Conservation (phyloP, 2,888 invertebrate genomes). For the Ceramica pisi region DNA sequence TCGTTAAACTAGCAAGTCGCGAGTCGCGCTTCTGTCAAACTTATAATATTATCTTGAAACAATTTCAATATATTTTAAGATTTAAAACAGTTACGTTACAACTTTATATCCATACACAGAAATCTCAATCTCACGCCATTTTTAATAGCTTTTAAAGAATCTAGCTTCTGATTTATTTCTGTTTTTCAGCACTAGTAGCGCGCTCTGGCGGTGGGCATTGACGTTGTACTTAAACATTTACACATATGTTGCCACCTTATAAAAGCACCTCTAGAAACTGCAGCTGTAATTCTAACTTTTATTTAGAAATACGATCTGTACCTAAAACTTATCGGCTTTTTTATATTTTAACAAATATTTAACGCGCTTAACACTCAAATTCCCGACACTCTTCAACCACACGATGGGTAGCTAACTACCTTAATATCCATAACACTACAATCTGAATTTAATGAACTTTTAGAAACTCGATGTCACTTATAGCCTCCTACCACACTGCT, state of each 20-base stretch:
- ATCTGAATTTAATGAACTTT: slow-evolving; percentile 42
- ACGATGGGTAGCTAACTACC: slow-evolving; percentile 26
- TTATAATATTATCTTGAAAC: slow-evolving; percentile 19
- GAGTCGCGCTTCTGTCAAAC: slow-evolving; percentile 6
- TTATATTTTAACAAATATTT: slow-evolving; percentile 15
- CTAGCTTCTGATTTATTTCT: slow-evolving; percentile 12
- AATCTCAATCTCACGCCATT: slow-evolving; percentile 35
- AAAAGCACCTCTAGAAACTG: slow-evolving; percentile 61
- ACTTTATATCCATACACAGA: slow-evolving; percentile 11
- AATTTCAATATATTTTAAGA: slow-evolving; percentile 9
- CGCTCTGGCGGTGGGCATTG: slow-evolving; percentile 47
- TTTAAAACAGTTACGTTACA: slow-evolving; percentile 29
- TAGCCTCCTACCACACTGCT: slow-evolving; percentile 44
- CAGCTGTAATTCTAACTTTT: slow-evolving; percentile 46
- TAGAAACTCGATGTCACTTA: slow-evolving; percentile 39
- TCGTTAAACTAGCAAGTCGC: slow-evolving; percentile 31
- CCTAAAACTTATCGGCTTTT: slow-evolving; percentile 15
- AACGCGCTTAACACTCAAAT: slow-evolving; percentile 16
- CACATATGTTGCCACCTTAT: slow-evolving; percentile 52
- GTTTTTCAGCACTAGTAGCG: slow-evolving; percentile 24
- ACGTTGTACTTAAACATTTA: slow-evolving; percentile 52
- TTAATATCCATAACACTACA: slow-evolving; percentile 43
- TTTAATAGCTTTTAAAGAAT: slow-evolving; percentile 40
- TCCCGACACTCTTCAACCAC: slow-evolving; percentile 30
- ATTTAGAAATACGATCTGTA: slow-evolving; percentile 43